Evolutionary conservation across 2,888 invertebrate genomes (phyloP).

Genomic region (Boloria selene): DNA sequence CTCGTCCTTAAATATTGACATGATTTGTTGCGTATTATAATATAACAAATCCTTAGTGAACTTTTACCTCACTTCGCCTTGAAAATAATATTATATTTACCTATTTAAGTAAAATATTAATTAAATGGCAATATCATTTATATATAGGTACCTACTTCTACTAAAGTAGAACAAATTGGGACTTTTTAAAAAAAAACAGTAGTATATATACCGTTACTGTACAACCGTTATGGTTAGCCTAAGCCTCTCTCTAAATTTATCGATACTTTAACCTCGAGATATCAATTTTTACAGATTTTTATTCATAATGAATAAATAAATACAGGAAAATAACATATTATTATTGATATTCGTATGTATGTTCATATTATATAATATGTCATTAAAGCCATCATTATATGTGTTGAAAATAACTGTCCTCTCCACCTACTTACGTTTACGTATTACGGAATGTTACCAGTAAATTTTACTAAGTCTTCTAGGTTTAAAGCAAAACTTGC

Average conservation of each 20-base stretch:
- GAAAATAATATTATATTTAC: constrained; percentile 3
- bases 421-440: too few relatives aligned
- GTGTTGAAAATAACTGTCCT: too few relatives aligned
- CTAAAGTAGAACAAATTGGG: constrained; percentile 3
- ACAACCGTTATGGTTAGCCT: too few relatives aligned
- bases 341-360: too few relatives aligned
- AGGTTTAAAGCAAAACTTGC: neutral
- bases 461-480: constrained; percentile 4
- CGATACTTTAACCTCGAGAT: too few relatives aligned
- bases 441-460: neutral
- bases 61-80: constrained; percentile 22
- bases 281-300: too few relatives aligned
- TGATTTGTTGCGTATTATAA: constrained; percentile 17
- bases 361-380: too few relatives aligned
- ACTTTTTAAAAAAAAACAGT: constrained; percentile 7
- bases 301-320: too few relatives aligned
- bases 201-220: too few relatives aligned
- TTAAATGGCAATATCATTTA: constrained; percentile 3
- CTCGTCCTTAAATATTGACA: constrained; percentile 30
- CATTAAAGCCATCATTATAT: too few relatives aligned
- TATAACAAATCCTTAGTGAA: constrained; percentile 20
- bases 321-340: too few relatives aligned
- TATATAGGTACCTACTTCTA: neutral
- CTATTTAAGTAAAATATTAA: constrained; percentile 16
- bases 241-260: too few relatives aligned